A percentile compares a stretch with the other conserved stretches of the same genome.
Evolutionary conservation across 2,888 invertebrate genomes (phyloP).

Genomic region (Sminthurides aquaticus): DNA sequence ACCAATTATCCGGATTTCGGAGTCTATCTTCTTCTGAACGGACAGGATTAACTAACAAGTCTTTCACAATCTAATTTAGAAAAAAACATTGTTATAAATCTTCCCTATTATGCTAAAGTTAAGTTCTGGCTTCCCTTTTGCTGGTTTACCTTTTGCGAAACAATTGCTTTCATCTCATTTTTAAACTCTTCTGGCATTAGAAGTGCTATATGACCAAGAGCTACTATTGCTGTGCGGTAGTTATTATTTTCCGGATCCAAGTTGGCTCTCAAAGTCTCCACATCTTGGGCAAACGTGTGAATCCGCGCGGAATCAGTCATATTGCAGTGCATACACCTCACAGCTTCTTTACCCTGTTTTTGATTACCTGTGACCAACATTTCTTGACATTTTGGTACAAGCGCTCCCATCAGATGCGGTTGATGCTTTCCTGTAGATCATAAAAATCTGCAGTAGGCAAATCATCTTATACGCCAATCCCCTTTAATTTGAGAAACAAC

Average conservation of each 20-base stretch:
- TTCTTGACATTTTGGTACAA: conserved; percentile 79
- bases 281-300: conserved; percentile 38
- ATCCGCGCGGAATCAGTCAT: conserved; percentile 51
- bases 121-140: no score
- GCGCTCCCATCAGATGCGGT: conserved; percentile 64
- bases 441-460: no score
- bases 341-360: conserved; percentile 93
- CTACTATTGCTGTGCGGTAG: conserved; percentile 88
- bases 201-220: conserved; percentile 88
- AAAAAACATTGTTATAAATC: background rate
- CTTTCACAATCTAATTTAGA: conserved; percentile 76
- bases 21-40: conserved; percentile 39
- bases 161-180: conserved; percentile 84
- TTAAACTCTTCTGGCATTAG: conserved; percentile 84
- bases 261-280: conserved; percentile 57
- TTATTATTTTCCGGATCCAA: conserved; percentile 66
- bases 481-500: no score
- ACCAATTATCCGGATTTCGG: conserved; percentile 67
- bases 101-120: background rate
- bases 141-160: conserved; percentile 68
- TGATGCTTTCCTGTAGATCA: conserved; percentile 61
- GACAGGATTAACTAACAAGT: conserved; percentile 63
- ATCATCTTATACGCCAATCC: no score
- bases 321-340: conserved; percentile 83
- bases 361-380: conserved; percentile 83